phyloP scores from a whole-genome alignment of 2,797 vertebrate species.

The Pangasius sanitwongsei region DNA sequence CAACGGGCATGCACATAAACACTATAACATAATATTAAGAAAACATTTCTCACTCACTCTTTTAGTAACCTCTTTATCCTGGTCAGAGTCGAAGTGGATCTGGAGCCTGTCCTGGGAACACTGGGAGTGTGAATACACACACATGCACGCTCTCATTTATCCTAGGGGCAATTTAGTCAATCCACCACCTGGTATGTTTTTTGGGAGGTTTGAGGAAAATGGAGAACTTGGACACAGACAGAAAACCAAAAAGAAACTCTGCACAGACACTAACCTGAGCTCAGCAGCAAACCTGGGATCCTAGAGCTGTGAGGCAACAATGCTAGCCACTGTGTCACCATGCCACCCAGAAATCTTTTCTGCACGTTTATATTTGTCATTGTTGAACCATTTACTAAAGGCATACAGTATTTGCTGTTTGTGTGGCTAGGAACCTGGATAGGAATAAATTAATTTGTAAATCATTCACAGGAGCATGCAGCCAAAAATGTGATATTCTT shows the following conservation, averaged over 20 bases:
- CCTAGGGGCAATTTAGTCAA: background rate
- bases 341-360: too few relatives aligned
- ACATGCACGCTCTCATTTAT: background rate
- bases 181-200: background rate
- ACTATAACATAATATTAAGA: conserved; percentile 12
- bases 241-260: background rate
- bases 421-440: background rate
- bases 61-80: background rate
- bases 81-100: background rate
- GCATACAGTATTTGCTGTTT: background rate
- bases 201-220: background rate
- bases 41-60: background rate
- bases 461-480: background rate
- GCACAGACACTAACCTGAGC: background rate
- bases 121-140: background rate
- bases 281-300: background rate
- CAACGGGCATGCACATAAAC: background rate
- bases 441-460: background rate
- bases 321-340: background rate
- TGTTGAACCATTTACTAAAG: background rate
- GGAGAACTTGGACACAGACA: background rate
- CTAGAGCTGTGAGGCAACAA: background rate
- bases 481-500: background rate
- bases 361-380: background rate
- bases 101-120: background rate